These are phyloP conservation scores for Triplophysa bombifrons DNA, from an alignment of 2,797 vertebrate genomes.

Conservation along the genomic window DNA sequence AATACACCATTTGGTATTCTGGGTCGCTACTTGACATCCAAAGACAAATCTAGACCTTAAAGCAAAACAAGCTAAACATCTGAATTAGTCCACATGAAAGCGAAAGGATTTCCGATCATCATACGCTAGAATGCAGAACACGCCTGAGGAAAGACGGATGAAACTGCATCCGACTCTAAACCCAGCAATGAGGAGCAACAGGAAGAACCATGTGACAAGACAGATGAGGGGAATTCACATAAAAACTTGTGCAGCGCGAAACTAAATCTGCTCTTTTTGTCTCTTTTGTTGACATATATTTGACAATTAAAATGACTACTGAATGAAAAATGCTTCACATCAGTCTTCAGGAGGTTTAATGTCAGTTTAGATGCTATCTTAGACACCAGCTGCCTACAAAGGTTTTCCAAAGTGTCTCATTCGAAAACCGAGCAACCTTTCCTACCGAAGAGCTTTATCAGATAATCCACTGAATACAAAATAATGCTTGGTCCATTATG, in stretches of 20 bases:
- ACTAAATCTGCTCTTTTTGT: constrained; percentile 9
- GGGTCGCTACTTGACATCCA: too few species aligned
- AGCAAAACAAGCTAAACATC: neutral
- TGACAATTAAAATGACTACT: too few species aligned
- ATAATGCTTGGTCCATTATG: neutral
- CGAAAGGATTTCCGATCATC: neutral
- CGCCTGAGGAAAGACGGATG: constrained; percentile 5
- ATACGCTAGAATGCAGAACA: constrained; percentile 11
- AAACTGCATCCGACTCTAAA: constrained; percentile 20
- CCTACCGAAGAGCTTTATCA: constrained; percentile 8
- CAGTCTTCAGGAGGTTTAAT: neutral
- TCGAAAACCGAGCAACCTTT: neutral
- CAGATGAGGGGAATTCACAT: neutral
- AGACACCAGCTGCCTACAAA: neutral
- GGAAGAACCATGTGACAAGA: constrained; percentile 30
- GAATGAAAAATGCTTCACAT: neutral
- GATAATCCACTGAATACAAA: constrained; percentile 17
- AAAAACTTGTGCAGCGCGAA: constrained; percentile 36
- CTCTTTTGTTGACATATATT: too few species aligned
- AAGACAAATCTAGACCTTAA: neutral
- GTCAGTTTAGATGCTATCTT: neutral
- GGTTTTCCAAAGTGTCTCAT: neutral
- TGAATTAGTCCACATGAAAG: neutral
- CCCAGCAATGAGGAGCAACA: constrained; percentile 45
- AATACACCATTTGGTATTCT: too few species aligned